A percentile compares a stretch with the other conserved stretches of the same genome.
Conservation (phyloP, 2,888 invertebrate genomes). For the Pyrochroa serraticornis region DNA sequence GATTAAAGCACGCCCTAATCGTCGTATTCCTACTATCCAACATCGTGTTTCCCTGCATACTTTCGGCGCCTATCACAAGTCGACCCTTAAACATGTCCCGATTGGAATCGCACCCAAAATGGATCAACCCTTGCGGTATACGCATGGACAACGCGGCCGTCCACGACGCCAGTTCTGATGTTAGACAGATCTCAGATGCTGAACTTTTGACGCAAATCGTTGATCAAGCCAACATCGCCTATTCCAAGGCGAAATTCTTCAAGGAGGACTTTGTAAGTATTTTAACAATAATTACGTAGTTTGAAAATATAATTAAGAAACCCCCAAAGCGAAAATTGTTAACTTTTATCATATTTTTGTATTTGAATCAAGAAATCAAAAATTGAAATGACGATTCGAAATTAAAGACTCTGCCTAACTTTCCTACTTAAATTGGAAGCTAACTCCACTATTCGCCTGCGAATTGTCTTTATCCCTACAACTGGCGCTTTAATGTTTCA, state of each 20-base stretch:
- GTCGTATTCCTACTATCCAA: constrained; percentile 55
- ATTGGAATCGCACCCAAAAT: constrained; percentile 50
- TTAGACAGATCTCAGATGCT: constrained; percentile 42
- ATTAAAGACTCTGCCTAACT: not conserved
- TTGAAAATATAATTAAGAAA: not conserved
- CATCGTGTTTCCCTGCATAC: constrained; percentile 51
- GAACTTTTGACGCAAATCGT: constrained; percentile 57
- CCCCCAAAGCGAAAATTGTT: not conserved
- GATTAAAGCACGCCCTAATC: constrained; percentile 57
- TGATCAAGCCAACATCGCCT: constrained; percentile 57
- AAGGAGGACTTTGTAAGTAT: constrained; percentile 61
- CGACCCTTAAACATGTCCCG: constrained; percentile 42
- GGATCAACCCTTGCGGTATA: constrained; percentile 62
- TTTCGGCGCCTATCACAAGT: constrained; percentile 51
- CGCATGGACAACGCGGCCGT: constrained; percentile 8
- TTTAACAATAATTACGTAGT: not conserved
- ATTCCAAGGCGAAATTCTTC: constrained; percentile 56
- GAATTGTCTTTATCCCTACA: not conserved
- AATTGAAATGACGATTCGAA: not conserved
- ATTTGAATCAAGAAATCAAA: not conserved
- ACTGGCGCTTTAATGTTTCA: constrained; percentile 11
- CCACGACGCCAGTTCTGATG: not conserved
- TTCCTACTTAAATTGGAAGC: not conserved
- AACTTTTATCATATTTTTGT: not conserved
- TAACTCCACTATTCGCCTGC: not conserved